A percentile compares a stretch with the other conserved stretches of the same genome.
phyloP scores from a whole-genome alignment of 2,888 invertebrate genomes.

The Unio pictorum region DNA sequence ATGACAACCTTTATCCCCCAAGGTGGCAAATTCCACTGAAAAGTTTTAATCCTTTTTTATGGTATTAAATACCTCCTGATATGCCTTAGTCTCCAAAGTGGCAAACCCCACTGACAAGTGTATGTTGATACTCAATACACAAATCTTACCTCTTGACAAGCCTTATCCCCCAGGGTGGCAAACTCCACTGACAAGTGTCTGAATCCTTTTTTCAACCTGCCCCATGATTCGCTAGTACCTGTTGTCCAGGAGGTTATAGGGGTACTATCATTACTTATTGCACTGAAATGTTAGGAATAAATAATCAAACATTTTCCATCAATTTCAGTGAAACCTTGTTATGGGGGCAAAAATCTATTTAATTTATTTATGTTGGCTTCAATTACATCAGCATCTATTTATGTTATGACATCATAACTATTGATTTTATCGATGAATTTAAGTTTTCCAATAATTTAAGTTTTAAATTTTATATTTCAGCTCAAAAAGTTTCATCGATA shows the following conservation, averaged over 20 bases:
- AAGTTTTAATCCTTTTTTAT: conserved; percentile 47
- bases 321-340: background rate
- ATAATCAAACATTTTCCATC: background rate
- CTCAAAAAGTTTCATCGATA: no score
- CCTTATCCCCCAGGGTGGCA: conserved; percentile 63
- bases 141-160: conserved; percentile 59
- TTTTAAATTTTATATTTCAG: no score
- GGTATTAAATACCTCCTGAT: no score
- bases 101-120: no score
- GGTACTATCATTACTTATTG: conserved; percentile 59
- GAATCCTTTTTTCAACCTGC: conserved; percentile 65
- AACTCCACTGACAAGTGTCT: conserved; percentile 65
- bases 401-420: no score
- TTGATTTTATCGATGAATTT: no score
- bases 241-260: conserved; percentile 65
- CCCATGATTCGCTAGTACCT: conserved; percentile 65
- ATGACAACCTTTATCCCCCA: conserved; percentile 59
- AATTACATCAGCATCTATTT: no score
- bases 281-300: conserved; percentile 41
- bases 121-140: background rate
- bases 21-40: conserved; percentile 54
- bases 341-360: background rate
- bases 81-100: background rate
- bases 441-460: no score
- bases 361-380: no score